Evolutionary conservation across 2,888 invertebrate genomes (phyloP).

Genomic region (Crioceris asparagi): DNA sequence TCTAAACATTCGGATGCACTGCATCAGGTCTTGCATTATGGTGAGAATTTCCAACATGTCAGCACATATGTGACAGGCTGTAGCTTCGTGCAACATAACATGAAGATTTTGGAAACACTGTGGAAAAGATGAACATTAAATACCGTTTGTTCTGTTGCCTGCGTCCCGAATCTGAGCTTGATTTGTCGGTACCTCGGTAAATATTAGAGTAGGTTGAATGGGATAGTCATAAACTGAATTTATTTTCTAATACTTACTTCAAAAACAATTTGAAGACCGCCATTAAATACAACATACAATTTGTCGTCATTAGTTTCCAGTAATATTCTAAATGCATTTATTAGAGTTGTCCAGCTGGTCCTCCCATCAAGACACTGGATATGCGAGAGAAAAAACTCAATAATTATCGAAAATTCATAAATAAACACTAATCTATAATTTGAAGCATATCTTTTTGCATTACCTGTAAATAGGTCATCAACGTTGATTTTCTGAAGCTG

Average conservation of each 20-base stretch:
- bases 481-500: conserved; percentile 71
- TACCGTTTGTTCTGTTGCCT: too few species aligned
- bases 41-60: conserved; percentile 78
- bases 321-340: conserved; percentile 78
- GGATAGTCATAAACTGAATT: not conserved
- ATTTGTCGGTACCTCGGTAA: too few species aligned
- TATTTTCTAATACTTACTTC: conserved; percentile 43
- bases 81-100: conserved; percentile 89
- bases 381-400: too few species aligned
- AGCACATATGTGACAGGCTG: conserved; percentile 73
- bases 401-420: conserved; percentile 1
- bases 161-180: too few species aligned
- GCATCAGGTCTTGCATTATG: conserved; percentile 61
- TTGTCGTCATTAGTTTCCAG: conserved; percentile 85
- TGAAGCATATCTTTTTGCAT: conserved; percentile 13
- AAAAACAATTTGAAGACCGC: conserved; percentile 71
- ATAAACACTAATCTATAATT: conserved; percentile 4
- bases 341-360: conserved; percentile 89
- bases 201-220: not conserved
- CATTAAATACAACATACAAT: conserved; percentile 80
- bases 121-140: too few species aligned
- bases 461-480: conserved; percentile 78
- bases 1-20: conserved; percentile 58
- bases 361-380: conserved; percentile 73
- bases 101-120: conserved; percentile 84